Evolutionary conservation across 2,113 vertebrate species (phyloP), one percentile per base, ranked within the genome.

Genomic region (Cavia porcellus): DNA sequence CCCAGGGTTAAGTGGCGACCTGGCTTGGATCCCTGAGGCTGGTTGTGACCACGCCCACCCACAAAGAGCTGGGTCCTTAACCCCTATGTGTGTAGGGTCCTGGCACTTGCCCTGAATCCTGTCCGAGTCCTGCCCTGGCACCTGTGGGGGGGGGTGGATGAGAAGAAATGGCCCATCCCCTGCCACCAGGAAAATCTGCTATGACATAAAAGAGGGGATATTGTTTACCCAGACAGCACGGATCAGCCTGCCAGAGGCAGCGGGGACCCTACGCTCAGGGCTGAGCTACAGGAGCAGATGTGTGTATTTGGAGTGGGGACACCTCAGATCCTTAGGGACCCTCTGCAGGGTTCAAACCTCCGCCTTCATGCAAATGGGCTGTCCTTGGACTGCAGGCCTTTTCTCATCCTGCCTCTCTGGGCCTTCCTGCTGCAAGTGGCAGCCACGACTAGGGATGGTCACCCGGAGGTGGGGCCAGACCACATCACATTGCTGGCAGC

Each of bases 141-240:
- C 42, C 35, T 32, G 22, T 24, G 55, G 57, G 12, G 3, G 38
- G 32, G 66, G 55, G 17, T 35, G 47, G 17, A 22, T 42, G 77
- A 85, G 64, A 83, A 92, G 94, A 38, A 59, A 84, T 68, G 28
- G 2, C 42, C 88, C 12, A 9, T 52, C 25, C 84, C 22, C 82
- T 30, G 20, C 45, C 28, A n/a, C 91, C 72, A 86, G 94, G 96
- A 90, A 96, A 96, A 47, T 72, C 74, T 50, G 74, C 59, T 84
- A 64, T 92, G 61, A 82, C 52, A 57, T 13, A 35, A 28, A 59
- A 45, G 20, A 52, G 45, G 89, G 28, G 86, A 25, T 35, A 42
- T 50, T 96, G 83, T 96, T 96, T 95, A 93, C 90, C 91, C 94
- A 80, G 55, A 87, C 3, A 88, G 80, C 79, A 85, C 70, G 62